Evolutionary conservation across 2,888 invertebrate species (phyloP).

Genomic region (Asteroscopus sphinx): DNA sequence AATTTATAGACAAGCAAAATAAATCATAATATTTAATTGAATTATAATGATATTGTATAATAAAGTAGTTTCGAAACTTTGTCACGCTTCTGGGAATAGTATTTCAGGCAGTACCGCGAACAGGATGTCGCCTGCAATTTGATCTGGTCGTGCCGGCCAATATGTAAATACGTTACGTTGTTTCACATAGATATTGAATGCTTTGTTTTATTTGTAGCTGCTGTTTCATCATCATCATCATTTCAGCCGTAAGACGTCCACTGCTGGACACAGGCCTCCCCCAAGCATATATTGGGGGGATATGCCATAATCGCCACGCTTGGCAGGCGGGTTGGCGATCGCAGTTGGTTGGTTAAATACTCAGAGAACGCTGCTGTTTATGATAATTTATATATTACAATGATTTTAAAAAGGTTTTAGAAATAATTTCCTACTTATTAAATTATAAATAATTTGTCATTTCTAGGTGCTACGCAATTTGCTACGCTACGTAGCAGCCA

Average conservation of each 20-base stretch:
- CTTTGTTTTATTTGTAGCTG: slow-evolving; percentile 26
- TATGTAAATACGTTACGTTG: slow-evolving; percentile 55
- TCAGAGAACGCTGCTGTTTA: neutral
- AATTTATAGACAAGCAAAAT: no score
- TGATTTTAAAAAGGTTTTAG: neutral
- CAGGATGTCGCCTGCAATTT: slow-evolving; percentile 67
- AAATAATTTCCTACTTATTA: neutral
- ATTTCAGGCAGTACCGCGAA: slow-evolving; percentile 57
- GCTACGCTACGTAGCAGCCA: slow-evolving; percentile 6
- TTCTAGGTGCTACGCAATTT: slow-evolving; percentile 16
- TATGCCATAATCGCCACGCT: no score
- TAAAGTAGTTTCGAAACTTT: slow-evolving; percentile 34
- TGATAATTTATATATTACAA: neutral
- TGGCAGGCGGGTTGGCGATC: no score
- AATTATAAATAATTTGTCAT: neutral
- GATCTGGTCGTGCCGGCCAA: slow-evolving; percentile 54
- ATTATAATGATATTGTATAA: no score
- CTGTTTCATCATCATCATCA: no score
- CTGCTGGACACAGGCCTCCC: no score
- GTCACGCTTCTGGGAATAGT: slow-evolving; percentile 53
- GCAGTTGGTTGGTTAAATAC: no score
- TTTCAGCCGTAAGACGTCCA: no score
- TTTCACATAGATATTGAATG: slow-evolving; percentile 53
- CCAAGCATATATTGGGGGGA: no score
- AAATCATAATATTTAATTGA: no score